These are phyloP conservation scores for Laupala kohalensis DNA, from an alignment of 1,140 invertebrate genomes.

Conservation along the genomic window DNA sequence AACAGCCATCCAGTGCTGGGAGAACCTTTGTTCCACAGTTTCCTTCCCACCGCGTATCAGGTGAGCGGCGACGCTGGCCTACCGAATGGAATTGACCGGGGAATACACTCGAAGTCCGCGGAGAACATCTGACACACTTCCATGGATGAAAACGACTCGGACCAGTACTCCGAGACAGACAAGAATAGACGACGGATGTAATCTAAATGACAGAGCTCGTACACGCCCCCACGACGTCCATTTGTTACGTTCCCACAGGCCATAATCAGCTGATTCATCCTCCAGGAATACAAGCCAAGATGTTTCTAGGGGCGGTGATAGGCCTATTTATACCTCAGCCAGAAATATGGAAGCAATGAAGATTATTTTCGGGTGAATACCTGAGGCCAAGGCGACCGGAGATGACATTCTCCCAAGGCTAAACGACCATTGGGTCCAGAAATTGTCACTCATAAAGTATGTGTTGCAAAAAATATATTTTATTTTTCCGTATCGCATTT, in stretches of 20 bases:
- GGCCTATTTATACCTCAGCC: not conserved
- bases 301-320: not conserved
- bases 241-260: not conserved
- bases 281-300: not conserved
- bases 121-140: not conserved
- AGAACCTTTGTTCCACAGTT: not conserved
- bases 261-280: not conserved
- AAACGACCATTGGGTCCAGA: too few relatives aligned
- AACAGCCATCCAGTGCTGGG: not conserved
- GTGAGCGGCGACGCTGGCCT: not conserved
- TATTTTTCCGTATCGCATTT: too few relatives aligned
- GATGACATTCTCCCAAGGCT: too few relatives aligned
- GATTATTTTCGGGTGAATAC: not conserved
- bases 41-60: not conserved
- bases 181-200: not conserved
- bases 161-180: not conserved
- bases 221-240: not conserved
- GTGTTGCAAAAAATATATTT: too few relatives aligned
- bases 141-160: not conserved
- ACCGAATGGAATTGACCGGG: too few relatives aligned
- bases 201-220: not conserved
- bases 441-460: too few relatives aligned
- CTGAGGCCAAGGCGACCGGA: too few relatives aligned
- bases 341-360: not conserved
- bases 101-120: too few relatives aligned